phyloP scores from a whole-genome alignment of 2,888 invertebrate genomes.

The Heliconius charithonia region DNA sequence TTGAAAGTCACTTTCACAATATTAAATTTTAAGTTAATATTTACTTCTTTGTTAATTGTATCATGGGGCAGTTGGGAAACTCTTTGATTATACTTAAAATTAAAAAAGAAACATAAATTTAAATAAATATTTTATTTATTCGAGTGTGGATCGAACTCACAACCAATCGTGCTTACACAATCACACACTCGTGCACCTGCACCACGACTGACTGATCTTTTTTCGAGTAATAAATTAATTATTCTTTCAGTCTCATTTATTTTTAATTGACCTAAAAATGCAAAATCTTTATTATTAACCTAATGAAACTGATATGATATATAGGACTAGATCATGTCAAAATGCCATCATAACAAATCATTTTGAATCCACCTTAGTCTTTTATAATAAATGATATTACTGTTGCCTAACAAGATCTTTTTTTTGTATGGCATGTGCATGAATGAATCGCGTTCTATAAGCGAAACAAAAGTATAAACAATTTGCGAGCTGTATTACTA shows the following conservation, averaged over 20 bases:
- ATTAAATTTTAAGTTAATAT: neutral
- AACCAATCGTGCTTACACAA: too few species aligned
- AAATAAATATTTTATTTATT: too few species aligned
- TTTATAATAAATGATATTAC: conserved; percentile 70
- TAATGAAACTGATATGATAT: neutral
- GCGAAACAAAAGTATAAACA: conserved; percentile 74
- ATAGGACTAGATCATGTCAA: neutral
- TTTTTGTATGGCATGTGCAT: conserved; percentile 62
- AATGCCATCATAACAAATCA: conserved; percentile 36
- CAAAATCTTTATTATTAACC: neutral
- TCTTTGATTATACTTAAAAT: too few species aligned
- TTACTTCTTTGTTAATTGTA: neutral
- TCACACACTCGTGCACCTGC: too few species aligned
- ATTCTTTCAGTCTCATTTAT: neutral
- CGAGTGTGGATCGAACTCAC: too few species aligned
- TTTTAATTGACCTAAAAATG: neutral
- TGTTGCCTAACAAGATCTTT: conserved; percentile 74
- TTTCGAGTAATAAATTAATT: too few species aligned
- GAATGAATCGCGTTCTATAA: conserved; percentile 64
- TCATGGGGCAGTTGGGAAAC: too few species aligned
- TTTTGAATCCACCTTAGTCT: conserved; percentile 45
- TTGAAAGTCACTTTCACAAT: neutral
- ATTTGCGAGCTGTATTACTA: conserved; percentile 69
- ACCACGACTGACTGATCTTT: too few species aligned
- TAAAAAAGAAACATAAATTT: too few species aligned